Conservation (phyloP, 2,888 invertebrate species). For the Automeris io region DNA sequence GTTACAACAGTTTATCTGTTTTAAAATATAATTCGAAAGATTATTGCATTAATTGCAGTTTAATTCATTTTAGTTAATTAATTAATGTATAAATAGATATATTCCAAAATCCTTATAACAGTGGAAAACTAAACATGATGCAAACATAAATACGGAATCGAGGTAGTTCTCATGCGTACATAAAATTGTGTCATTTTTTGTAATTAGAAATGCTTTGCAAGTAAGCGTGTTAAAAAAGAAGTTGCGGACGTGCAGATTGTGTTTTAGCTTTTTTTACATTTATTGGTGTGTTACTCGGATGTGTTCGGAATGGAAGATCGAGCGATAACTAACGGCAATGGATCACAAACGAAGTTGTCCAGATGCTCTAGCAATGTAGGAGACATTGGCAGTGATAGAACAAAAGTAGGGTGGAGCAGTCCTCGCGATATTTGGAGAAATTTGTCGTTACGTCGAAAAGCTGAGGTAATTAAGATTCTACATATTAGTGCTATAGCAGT, state of each 20-base stretch:
- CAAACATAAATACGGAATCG: slow-evolving; percentile 22
- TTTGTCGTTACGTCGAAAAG: slow-evolving; percentile 64
- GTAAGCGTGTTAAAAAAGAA: slow-evolving; percentile 29
- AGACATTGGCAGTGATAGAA: slow-evolving; percentile 56
- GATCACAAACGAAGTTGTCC: slow-evolving; percentile 50
- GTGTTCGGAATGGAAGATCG: slow-evolving; percentile 60
- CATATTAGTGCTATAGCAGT: slow-evolving; percentile 3
- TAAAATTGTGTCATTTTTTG: slow-evolving; percentile 23
- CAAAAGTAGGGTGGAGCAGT: slow-evolving; percentile 68
- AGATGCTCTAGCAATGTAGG: slow-evolving; percentile 66
- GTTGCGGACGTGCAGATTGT: slow-evolving; percentile 23
- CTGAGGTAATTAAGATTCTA: slow-evolving; percentile 48
- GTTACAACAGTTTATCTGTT: slow-evolving; percentile 55
- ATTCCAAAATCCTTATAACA: slow-evolving; percentile 5
- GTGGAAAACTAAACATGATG: slow-evolving; percentile 30
- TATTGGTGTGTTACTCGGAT: slow-evolving; percentile 24
- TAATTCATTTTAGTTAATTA: slow-evolving; percentile 2
- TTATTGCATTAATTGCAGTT: slow-evolving; percentile 3
- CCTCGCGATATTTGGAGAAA: slow-evolving; percentile 72
- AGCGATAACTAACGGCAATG: slow-evolving; percentile 42
- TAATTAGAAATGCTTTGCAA: slow-evolving; percentile 29
- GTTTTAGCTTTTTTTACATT: slow-evolving; percentile 17
- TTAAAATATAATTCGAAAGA: slow-evolving; percentile 26
- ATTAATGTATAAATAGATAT: background rate
- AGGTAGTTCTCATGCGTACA: slow-evolving; percentile 20